Conservation (phyloP, 2,113 vertebrate genomes). For the Melanerpes formicivorus region DNA sequence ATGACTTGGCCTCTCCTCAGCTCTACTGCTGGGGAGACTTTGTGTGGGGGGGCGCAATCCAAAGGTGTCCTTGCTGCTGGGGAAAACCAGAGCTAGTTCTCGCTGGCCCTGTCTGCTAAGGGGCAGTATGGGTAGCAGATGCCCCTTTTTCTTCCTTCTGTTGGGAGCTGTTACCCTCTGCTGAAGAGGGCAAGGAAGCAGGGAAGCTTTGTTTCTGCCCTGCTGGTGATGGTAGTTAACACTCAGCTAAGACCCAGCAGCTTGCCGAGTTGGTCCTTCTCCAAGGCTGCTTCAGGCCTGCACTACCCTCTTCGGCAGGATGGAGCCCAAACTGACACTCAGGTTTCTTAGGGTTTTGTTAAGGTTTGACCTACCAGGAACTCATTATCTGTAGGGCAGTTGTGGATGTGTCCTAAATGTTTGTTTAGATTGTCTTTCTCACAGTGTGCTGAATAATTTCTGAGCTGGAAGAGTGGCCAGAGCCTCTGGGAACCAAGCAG, state of each 20-base stretch:
- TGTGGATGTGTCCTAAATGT: background rate
- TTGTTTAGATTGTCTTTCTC: background rate
- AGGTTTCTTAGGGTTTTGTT: background rate
- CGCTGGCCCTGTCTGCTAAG: background rate
- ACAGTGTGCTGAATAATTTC: background rate
- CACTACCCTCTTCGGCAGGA: background rate
- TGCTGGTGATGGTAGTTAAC: background rate
- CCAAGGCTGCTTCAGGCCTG: background rate
- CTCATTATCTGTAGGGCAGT: background rate
- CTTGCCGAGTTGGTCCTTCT: background rate
- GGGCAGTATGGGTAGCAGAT: accelerated
- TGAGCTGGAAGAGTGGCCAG: background rate
- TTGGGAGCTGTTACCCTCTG: background rate
- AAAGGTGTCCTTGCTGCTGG: background rate
- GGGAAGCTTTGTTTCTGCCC: background rate
- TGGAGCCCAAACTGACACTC: background rate
- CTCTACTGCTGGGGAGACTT: background rate
- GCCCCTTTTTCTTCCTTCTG: background rate
- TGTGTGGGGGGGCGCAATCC: background rate
- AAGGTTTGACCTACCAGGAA: background rate
- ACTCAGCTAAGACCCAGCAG: background rate
- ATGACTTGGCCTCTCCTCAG: accelerated
- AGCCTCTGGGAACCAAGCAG: background rate
- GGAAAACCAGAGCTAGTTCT: background rate
- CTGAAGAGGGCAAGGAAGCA: background rate